Evolutionary conservation across 2,797 vertebrate genomes (phyloP), one percentile per base, ranked within the genome.

Genomic region (Microchirus variegatus): DNA sequence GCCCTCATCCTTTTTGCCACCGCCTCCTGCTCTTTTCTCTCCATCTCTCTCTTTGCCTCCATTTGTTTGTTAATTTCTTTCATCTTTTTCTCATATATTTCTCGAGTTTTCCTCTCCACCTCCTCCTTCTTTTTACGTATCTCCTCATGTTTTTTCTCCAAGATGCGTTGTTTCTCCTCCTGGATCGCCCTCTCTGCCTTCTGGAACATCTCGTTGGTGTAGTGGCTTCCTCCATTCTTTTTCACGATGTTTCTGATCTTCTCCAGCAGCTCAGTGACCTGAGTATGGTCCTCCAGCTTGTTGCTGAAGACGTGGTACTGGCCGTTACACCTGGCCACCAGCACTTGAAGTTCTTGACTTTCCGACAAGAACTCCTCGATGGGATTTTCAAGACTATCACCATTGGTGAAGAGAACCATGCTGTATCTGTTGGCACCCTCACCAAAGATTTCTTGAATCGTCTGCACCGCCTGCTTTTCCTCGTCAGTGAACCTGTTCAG

Each of bases 201-300:
- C 36, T 67, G 59, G 41, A 76, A 71, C 59, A 76, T 71, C 9
- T 63, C 1, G 6, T 19, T 76, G 54, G 73, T 76, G 26, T 26
- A 26, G 5, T 26, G 26, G 26, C 26, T 26, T 26, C 26, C 26
- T 26, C 26, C 26, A 5, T 26, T 26, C 26, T 26, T 26, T 5
- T 26, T 26, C 5, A 26, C 5, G 26, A 26, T 26, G 26, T 26
- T 26, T 26, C 26, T 26, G 26, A 26, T 26, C 26, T 26, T 26
- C 3, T 3, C 3, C 26, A 26, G 26, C 26, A 26, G 26, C 26
- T 26, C 26, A 26, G 3, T 26, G 26, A 26, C 26, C 26, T 26
- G 26, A 26, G 26, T 26, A 26, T 26, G 26, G 26, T n/a, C n/a
- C n/a, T n/a, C n/a, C 26, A 26, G 26, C 26, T 26, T 26, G 26